Percentiles rank a stretch among this genome's conserved stretches.
phyloP scores from a whole-genome alignment of 2,797 vertebrate genomes.

The Gambelia wislizenii region DNA sequence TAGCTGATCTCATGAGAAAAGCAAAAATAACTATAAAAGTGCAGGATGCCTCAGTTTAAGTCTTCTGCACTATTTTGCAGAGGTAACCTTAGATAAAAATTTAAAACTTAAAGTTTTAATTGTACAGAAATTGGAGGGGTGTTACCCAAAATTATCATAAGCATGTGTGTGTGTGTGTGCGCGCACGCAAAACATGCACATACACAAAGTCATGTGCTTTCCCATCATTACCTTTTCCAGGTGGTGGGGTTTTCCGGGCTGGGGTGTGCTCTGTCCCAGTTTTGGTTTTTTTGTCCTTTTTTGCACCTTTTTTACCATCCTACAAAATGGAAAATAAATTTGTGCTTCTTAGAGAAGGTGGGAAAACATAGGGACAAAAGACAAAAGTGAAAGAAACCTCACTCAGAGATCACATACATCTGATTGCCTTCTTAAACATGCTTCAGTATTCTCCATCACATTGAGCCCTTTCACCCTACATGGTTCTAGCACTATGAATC shows the following conservation, averaged over 20 bases:
- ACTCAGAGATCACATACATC: background rate
- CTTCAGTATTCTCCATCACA: too few relatives aligned
- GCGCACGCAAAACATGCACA: accelerated
- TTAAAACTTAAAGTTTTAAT: background rate
- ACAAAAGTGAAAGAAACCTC: too few relatives aligned
- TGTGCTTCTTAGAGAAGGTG: constrained; percentile 1
- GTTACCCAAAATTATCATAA: background rate
- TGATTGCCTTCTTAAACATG: background rate
- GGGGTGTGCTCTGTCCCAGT: constrained; percentile 29
- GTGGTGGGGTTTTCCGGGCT: constrained; percentile 35
- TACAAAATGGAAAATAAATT: constrained; percentile 35
- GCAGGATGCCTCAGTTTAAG: background rate
- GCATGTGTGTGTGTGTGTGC: too few relatives aligned
- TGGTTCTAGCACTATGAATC: too few relatives aligned
- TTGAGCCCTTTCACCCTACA: too few relatives aligned
- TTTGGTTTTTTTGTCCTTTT: constrained; percentile 69
- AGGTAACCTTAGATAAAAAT: background rate
- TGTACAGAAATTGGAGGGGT: background rate
- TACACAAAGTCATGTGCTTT: background rate
- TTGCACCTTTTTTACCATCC: constrained; percentile 61
- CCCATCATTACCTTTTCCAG: constrained; percentile 71
- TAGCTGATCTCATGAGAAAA: background rate
- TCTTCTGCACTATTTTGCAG: background rate
- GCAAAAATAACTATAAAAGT: background rate
- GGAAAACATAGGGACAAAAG: constrained; percentile 4